Evolutionary conservation across 2,113 vertebrate genomes (phyloP).

Genomic region (Podocnemis expansa): DNA sequence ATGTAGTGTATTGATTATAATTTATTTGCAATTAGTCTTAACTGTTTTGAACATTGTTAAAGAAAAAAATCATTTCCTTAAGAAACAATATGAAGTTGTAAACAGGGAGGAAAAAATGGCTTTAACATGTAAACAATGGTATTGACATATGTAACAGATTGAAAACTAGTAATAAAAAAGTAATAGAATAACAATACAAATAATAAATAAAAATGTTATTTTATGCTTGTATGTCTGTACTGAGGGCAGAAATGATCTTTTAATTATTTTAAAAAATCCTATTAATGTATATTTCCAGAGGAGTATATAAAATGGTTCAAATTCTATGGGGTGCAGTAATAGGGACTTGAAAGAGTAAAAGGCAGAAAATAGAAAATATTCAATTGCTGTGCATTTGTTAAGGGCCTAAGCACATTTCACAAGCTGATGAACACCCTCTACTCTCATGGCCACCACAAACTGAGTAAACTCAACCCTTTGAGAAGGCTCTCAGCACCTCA

Average conservation of each 20-base stretch:
- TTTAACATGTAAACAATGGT: background rate
- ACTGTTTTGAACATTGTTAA: background rate
- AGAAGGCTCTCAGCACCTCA: too few species aligned
- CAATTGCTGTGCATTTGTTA: too few species aligned
- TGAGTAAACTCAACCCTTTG: too few species aligned
- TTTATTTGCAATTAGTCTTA: background rate
- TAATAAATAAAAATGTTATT: too few species aligned
- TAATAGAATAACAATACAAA: too few species aligned
- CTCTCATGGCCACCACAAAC: too few species aligned
- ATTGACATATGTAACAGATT: background rate
- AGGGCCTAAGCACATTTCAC: too few species aligned
- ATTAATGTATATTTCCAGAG: background rate
- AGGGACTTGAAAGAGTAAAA: background rate
- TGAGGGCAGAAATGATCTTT: background rate
- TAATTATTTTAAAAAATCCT: background rate
- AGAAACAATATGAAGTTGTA: background rate
- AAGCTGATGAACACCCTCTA: too few species aligned
- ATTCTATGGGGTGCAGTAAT: background rate
- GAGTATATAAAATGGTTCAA: background rate
- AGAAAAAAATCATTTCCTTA: background rate
- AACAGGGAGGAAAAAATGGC: background rate
- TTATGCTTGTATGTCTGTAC: background rate
- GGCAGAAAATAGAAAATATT: background rate
- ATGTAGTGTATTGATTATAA: background rate
- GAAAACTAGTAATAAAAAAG: background rate